These are phyloP conservation scores for Hyperopisus bebe DNA, from an alignment of 2,113 vertebrate genomes.

Conservation along the genomic window DNA sequence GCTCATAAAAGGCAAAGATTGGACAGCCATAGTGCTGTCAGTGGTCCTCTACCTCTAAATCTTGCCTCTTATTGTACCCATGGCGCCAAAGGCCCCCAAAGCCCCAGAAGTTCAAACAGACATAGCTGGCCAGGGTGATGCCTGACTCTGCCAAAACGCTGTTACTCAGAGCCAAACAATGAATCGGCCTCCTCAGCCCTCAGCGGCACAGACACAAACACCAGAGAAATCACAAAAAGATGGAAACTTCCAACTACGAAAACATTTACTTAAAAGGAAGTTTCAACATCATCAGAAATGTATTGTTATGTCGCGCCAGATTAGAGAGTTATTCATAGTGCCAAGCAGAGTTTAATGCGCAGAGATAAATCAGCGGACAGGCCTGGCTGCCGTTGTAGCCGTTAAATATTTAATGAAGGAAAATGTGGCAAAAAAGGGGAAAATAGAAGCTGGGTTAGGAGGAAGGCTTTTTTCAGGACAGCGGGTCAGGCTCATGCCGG, in stretches of 20 bases:
- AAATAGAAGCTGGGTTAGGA: neutral
- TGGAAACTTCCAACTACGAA: neutral
- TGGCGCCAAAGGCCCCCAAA: neutral
- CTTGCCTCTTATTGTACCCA: neutral
- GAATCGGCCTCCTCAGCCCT: neutral
- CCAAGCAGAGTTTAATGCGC: neutral
- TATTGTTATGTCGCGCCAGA: neutral
- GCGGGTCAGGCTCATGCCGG: neutral
- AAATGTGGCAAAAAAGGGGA: neutral
- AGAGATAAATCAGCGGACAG: neutral
- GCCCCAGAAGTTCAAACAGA: neutral
- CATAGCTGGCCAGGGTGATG: neutral
- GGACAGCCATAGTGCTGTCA: neutral
- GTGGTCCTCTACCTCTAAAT: neutral
- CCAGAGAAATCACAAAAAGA: neutral
- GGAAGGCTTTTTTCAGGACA: neutral
- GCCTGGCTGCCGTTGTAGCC: neutral
- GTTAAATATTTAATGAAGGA: slow-evolving; percentile 15
- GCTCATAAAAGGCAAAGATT: neutral
- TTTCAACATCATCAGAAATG: slow-evolving; percentile 3
- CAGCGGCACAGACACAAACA: neutral
- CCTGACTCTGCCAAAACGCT: neutral
- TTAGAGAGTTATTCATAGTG: neutral
- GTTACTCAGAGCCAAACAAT: neutral
- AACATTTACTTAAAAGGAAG: slow-evolving; percentile 17